Conservation (phyloP, 1,140 invertebrate species). For the Harpegnathos saltator region DNA sequence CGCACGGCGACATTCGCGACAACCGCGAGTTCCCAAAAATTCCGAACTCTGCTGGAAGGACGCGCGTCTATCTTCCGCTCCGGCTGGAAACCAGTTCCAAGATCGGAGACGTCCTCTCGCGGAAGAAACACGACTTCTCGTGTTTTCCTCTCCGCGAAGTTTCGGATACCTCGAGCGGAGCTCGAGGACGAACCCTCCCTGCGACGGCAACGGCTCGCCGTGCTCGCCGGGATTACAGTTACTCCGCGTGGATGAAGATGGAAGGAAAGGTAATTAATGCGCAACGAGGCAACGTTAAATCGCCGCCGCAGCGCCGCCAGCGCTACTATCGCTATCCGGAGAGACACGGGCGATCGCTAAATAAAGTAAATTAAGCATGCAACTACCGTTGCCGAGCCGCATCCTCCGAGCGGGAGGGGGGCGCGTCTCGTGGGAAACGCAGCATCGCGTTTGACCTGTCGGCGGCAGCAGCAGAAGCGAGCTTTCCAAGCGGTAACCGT, state of each 20-base stretch:
- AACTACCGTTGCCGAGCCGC: slow-evolving; percentile 39
- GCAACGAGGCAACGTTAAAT: slow-evolving; percentile 19
- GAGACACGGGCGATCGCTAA: background rate
- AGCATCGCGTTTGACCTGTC: slow-evolving; percentile 17
- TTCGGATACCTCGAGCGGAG: too few relatives aligned
- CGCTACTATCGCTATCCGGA: background rate
- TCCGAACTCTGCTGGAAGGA: too few relatives aligned
- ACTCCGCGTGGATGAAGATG: background rate
- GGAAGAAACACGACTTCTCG: too few relatives aligned
- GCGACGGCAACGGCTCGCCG: too few relatives aligned
- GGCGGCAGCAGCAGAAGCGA: background rate
- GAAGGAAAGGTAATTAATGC: background rate
- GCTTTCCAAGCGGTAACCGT: slow-evolving; percentile 31
- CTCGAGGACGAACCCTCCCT: too few relatives aligned
- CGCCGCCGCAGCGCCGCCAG: background rate
- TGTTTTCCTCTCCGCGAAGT: too few relatives aligned
- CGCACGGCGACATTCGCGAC: too few relatives aligned
- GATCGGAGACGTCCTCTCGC: too few relatives aligned
- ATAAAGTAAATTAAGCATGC: slow-evolving; percentile 17
- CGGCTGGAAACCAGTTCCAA: too few relatives aligned
- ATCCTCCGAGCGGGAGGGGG: background rate
- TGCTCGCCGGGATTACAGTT: background rate
- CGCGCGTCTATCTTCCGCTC: too few relatives aligned
- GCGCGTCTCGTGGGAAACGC: slow-evolving; percentile 33
- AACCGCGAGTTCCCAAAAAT: too few relatives aligned